Evolutionary conservation across 2,113 vertebrate species (phyloP).

Genomic region (Grantiella picta): DNA sequence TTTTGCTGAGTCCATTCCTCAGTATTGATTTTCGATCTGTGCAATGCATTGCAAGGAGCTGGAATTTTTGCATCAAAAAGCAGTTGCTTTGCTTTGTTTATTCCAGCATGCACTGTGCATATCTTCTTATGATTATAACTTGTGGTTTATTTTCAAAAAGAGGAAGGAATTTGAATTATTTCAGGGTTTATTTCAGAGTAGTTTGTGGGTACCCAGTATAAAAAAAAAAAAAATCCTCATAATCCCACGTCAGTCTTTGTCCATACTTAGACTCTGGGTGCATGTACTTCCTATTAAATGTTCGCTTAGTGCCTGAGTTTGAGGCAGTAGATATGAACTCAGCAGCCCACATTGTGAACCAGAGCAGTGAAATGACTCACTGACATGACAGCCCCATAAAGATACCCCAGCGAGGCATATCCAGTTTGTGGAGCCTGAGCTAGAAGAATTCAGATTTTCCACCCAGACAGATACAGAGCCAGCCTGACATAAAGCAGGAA

Average conservation of each 20-base stretch:
- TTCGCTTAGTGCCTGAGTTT: background rate
- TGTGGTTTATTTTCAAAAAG: background rate
- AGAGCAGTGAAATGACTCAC: fast-evolving
- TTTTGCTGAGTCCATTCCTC: conserved; percentile 75
- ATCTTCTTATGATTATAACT: background rate
- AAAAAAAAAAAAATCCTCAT: background rate
- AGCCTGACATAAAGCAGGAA: background rate
- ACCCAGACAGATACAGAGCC: background rate
- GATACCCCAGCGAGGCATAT: background rate
- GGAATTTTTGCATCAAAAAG: conserved; percentile 67
- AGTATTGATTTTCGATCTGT: conserved; percentile 80
- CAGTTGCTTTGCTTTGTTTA: conserved; percentile 62
- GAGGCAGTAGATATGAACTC: background rate
- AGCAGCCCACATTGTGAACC: background rate
- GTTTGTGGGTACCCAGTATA: background rate
- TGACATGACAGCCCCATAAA: background rate
- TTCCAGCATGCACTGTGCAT: conserved; percentile 9
- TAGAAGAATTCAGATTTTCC: background rate
- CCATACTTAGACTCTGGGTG: background rate
- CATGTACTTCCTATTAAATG: background rate
- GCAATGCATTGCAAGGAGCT: conserved; percentile 56
- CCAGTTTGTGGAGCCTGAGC: background rate
- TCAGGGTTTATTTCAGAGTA: background rate
- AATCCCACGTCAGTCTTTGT: background rate
- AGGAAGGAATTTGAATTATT: background rate